Percentiles rank a stretch among this genome's conserved stretches.
phyloP scores from a whole-genome alignment of 2,113 vertebrate genomes.

The Columbina picui region DNA sequence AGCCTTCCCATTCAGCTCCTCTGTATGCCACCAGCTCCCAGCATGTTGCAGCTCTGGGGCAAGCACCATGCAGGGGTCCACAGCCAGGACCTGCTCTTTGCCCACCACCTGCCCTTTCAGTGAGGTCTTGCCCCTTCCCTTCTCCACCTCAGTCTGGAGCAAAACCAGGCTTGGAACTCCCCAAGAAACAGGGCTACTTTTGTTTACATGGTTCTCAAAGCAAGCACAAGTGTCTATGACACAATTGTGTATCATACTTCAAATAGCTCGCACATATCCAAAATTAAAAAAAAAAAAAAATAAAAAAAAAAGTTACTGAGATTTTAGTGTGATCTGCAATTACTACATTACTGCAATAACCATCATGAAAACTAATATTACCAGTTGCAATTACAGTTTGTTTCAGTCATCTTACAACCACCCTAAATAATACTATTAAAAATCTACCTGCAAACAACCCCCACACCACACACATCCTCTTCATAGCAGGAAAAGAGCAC shows the following conservation, averaged over 20 bases:
- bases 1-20: not conserved
- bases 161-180: not conserved
- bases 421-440: not conserved
- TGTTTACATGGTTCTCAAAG: not conserved
- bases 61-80: not conserved
- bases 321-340: not conserved
- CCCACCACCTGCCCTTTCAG: not conserved
- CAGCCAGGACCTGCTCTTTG: not conserved
- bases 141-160: not conserved
- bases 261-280: not conserved
- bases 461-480: not conserved
- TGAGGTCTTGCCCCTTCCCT: rapidly evolving
- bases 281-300: no score
- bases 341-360: not conserved
- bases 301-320: not conserved
- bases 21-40: not conserved
- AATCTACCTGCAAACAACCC: not conserved
- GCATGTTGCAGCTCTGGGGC: no score
- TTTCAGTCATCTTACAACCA: not conserved
- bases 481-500: not conserved
- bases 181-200: not conserved
- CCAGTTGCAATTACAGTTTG: not conserved
- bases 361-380: not conserved
- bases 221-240: not conserved
- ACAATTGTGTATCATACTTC: not conserved